Percentiles rank a stretch among this genome's conserved stretches.
phyloP scores from a whole-genome alignment of 2,113 vertebrate species.

The Diphyllodes magnificus region DNA sequence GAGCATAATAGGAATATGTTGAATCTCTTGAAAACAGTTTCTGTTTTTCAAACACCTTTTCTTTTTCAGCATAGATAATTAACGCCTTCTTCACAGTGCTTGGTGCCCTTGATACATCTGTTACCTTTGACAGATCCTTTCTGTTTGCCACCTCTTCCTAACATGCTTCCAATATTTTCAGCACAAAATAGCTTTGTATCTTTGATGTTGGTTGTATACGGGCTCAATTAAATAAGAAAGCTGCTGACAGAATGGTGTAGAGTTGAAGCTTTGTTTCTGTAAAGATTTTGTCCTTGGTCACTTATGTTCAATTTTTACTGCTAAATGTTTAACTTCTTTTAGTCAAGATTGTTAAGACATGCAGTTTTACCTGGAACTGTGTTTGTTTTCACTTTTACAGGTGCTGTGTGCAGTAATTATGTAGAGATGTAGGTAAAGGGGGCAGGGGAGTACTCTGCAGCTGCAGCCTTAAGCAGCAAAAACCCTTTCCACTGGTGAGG shows the following conservation, averaged over 20 bases:
- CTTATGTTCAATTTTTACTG: slow-evolving; percentile 19
- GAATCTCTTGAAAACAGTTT: slow-evolving; percentile 62
- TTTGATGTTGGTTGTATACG: slow-evolving; percentile 25
- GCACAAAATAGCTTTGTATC: slow-evolving; percentile 22
- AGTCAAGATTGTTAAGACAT: background rate
- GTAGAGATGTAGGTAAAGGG: background rate
- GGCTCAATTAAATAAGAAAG: slow-evolving; percentile 31
- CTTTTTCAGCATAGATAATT: slow-evolving; percentile 42
- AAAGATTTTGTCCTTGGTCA: slow-evolving; percentile 56
- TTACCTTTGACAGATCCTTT: slow-evolving; percentile 49
- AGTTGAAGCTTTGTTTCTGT: slow-evolving; percentile 36
- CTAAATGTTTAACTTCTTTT: background rate
- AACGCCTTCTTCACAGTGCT: slow-evolving; percentile 38
- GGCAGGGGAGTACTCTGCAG: background rate
- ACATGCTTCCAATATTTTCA: slow-evolving; percentile 14
- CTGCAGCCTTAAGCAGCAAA: background rate
- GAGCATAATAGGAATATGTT: slow-evolving; percentile 45
- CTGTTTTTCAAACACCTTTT: slow-evolving; percentile 57
- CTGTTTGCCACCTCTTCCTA: slow-evolving; percentile 27
- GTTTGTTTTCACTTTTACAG: background rate
- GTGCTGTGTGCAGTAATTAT: background rate
- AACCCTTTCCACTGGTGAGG: background rate
- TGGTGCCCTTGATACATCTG: slow-evolving; percentile 32
- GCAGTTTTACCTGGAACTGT: background rate
- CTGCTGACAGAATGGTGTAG: background rate